Evolutionary conservation across 2,888 invertebrate genomes (phyloP).

Genomic region (Alsophila aescularia): DNA sequence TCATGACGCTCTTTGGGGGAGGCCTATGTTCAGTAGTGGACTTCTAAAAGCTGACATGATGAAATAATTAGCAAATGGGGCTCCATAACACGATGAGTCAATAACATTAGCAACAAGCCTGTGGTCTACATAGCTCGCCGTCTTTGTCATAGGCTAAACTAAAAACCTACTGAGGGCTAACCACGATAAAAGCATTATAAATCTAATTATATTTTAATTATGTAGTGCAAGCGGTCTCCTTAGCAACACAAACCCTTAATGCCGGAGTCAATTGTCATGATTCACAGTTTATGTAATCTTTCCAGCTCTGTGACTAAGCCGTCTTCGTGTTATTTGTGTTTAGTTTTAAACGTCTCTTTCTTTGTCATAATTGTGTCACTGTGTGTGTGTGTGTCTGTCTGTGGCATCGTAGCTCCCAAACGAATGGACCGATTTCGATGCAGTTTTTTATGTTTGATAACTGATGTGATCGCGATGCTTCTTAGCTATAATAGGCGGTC

Average conservation of each 20-base stretch:
- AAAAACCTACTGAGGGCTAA: background rate
- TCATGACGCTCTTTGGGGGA: too few relatives aligned
- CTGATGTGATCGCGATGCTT: too few relatives aligned
- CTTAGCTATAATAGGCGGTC: too few relatives aligned
- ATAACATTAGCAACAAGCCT: background rate
- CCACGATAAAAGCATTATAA: background rate
- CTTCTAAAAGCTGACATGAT: too few relatives aligned
- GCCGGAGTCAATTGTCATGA: constrained; percentile 10
- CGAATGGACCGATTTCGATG: too few relatives aligned
- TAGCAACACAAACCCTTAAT: constrained; percentile 1
- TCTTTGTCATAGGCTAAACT: background rate
- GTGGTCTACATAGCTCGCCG: background rate
- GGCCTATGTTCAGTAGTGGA: too few relatives aligned
- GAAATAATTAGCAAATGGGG: too few relatives aligned
- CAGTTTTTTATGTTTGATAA: too few relatives aligned
- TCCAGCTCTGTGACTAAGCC: background rate
- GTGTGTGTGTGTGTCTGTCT: too few relatives aligned
- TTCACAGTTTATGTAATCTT: constrained; percentile 8
- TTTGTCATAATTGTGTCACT: too few relatives aligned
- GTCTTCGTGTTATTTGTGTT: background rate
- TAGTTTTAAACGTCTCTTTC: too few relatives aligned
- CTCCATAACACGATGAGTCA: constrained; percentile 3
- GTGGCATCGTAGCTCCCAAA: too few relatives aligned
- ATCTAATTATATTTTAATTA: background rate
- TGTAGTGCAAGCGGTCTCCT: background rate